Base-by-base conservation (phyloP, 2,888 invertebrate species). In the Scaptomyza parva region DNA sequence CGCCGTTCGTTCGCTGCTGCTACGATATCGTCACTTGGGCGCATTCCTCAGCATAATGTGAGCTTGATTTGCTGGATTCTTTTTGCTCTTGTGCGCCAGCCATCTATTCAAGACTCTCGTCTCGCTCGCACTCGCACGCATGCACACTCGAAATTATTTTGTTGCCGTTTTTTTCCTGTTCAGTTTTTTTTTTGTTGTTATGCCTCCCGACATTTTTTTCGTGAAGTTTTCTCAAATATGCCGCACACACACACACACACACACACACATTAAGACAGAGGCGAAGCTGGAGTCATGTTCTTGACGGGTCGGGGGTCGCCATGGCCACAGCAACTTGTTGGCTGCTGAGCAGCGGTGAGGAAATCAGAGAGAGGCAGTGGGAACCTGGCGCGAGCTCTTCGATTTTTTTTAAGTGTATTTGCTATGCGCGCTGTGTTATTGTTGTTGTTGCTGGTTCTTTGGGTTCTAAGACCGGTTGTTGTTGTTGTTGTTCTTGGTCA, bases 61-160 rank as follows among this genome's bases (percentile, higher is more conserved):
- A 88, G 89, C 90, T 90, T 89, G 89, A 89, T 89, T 90, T 89
- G 89, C 88, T 89, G 88, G 86, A 89, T 89, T 88, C 86, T 88
- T 86, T 85, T 86, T 79, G 70, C 70, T 79, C 60, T 76, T 73
- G 55, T 52, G 43, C 48, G 33, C 14, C 33, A 30, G 14, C 55
- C 70, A 47, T 41, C 47, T 67, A 60, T 67, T 45, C 58, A 50
- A 59, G 44, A 44, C 58, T 53, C 57, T 53, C 18, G 26, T 41
- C 44, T 62, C 61, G 22, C 78, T 57, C 61, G 47, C 71, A 60
- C 64, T n/a, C n/a, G 33, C 78, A 62, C 71, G 40, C 22, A 48
- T 47, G 57, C 70, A 70, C 69, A 70, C 78, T 85, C 68, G 59
- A 84, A 79, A 77, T 80, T 87, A 78, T 82, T 86, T 86, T 88